Base-by-base conservation (phyloP, 2,113 vertebrate species). In the Channa argus region DNA sequence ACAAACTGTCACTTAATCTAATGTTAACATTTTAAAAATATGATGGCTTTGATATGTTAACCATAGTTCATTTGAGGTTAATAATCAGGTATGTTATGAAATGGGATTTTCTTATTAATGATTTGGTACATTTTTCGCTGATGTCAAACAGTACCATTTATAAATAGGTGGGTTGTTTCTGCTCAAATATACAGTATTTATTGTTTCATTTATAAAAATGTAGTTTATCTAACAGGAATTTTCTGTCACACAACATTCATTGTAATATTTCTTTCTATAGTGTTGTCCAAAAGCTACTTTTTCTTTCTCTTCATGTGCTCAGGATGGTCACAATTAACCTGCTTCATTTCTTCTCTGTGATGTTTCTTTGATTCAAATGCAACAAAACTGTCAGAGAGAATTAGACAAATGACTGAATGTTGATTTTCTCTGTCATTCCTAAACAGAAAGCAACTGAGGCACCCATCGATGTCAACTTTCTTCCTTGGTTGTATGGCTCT, bases 391-490 rank as follows among this genome's bases (percentile, higher is more conserved):
- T 71, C 71, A 74, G 0, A 66, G 24, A 71, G 41, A 71, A 61
- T 76, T 45, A 73, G 45, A 59, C 11, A 39, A 56, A 47, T 63
- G 68, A 64, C 38, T 53, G 51, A 67, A 72, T 46, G 1, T 47
- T 82, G 60, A 76, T 65, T 63, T 41, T 69, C 53, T 67, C 49
- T 44, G 44, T 82, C 45, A 13, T 73, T 78, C 54, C 61, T 72
- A 4, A 54, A 71, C 85, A 94, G 93, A 83, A 85, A 84, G 63
- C 79, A 34, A n/a, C 68, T 36, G 4, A 24, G 72, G 79, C 55
- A n/a, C 49, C 72, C 5, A 2, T 38, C 52, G 45, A 58, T 75
- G 78, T 66, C 24, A 8, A 52, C 70, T 12, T 64, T 0, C 70
- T 34, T 76, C 14, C 74, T 71, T 34, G 45, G 72, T 51, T 82